Evolutionary conservation across 1,140 invertebrate species (phyloP), one percentile per base, ranked within the genome.

Genomic region (Tachypleus tridentatus): DNA sequence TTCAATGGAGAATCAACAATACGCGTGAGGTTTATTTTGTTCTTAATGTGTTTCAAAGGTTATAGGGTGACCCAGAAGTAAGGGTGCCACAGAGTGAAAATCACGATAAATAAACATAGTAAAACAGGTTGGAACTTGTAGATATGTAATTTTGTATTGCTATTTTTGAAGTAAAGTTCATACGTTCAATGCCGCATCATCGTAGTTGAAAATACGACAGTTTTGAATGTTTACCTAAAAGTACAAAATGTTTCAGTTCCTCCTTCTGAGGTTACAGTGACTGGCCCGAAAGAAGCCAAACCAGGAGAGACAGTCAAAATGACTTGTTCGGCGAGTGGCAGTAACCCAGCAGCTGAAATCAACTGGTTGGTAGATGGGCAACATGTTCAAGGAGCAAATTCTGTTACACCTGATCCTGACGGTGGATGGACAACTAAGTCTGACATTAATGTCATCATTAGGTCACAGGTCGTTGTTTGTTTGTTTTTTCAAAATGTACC

Each of bases 381-480:
- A 58, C 69, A 70, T 50, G 67, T 72, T 49, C 49, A 62, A 47
- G 29, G 53, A 47, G 50, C 29, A 8, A 66, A 70, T 65, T 73
- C 69, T 58, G 74, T 72, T 83, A 60, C 58, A 9, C 49, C 60
- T 29, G 73, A 71, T 3, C 70, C 74, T 11, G 77, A 80, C 64
- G 89, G 88, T 47, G 93, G 93, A 29, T 95, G 86, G 84, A 88
- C 91, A 52, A 93, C 92, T 0, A 85, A 82, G 6, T 94, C 91
- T 3, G 91, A 92, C 73, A 86, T 95, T 57, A 89, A 86, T 1
- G 85, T 90, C 54, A 80, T 82, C 9, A 85, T 96, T 67, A 71
- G 70, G 1, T 68, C 72, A 29, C 71, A 72, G 62, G 75, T 76
- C 29, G 29, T 29, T 29, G 29, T 29, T 29, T 29, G 0, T 2